phyloP scores from a whole-genome alignment of 2,113 vertebrate species.

The Mus musculus region DNA sequence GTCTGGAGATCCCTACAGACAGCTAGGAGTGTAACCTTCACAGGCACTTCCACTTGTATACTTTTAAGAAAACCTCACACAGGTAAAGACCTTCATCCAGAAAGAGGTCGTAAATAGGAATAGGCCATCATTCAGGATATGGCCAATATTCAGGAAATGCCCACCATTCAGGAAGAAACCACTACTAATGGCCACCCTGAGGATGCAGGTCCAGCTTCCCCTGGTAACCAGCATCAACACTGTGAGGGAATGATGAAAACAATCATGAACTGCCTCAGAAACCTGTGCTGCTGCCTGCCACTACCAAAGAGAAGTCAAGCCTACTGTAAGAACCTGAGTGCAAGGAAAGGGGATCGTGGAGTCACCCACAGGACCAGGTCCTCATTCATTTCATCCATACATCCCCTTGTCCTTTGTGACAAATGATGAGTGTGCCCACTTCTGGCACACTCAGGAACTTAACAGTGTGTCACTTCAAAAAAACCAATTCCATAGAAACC shows the following conservation, averaged over 20 bases:
- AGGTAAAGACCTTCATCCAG: background rate
- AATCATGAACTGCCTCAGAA: background rate
- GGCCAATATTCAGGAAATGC: background rate
- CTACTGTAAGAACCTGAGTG: background rate
- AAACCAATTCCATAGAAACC: background rate
- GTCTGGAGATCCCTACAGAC: background rate
- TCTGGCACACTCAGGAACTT: background rate
- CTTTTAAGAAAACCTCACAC: background rate
- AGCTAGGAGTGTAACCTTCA: background rate
- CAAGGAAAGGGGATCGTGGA: no score
- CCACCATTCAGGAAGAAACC: no score
- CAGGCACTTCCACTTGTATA: background rate
- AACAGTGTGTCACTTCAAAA: background rate
- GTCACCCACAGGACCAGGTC: background rate
- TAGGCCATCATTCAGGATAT: background rate
- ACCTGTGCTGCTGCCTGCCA: background rate
- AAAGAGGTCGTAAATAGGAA: background rate
- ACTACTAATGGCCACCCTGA: no score
- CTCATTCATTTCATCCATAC: background rate
- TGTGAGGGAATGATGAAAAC: background rate
- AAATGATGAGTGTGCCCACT: background rate
- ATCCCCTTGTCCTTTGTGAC: background rate
- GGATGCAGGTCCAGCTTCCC: no score
- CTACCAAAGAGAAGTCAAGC: background rate
- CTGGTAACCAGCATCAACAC: background rate